Base-by-base conservation (phyloP, 2,888 invertebrate species). In the Yponomeuta malinellus region DNA sequence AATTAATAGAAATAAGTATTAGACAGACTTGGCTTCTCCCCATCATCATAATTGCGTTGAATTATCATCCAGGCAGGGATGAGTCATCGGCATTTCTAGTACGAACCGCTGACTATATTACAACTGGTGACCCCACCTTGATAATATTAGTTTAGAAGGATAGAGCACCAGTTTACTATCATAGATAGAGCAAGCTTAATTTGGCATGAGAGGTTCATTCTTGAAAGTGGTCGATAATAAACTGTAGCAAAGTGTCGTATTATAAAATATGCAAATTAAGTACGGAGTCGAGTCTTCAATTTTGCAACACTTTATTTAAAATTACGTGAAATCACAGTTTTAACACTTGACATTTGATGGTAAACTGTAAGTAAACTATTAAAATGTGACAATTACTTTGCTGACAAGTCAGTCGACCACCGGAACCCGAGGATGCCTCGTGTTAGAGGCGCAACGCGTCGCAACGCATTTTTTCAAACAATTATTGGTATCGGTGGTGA, bases 41-140 rank as follows among this genome's bases (percentile, higher is more conserved):
- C 48, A 70, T 70, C 70, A 65, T 70, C 70, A 70, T 70, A 70
- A 70, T 70, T 70, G 65, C 48, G 63, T 31, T 12, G 65, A 70
- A 70, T 70, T 70, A 70, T 70, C 65, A 70, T 68, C 63, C n/a
- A 69, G 12, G 43, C 3, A 33, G 48, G n/a, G 63, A 59, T 70
- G 70, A 70, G n/a, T 70, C 70, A 70, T 68, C 63, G n/a, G 37
- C 70, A 23, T 70, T 70, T 63, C 63, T 70, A 69, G 15, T 63
- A 52, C 10, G 10, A 43, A 23, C 15, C 9, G 68, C 43, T 43
- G 9, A 8, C 43, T 43, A 43, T 37, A 9, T 29, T 59, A 59
- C 0, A 9, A 15, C 52, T 59, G 52, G 52, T 59, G 52, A 59
- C 52, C 52, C 52, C 52, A 15, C 6, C 15, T 59, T 15, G 12